Evolutionary conservation across 2,888 invertebrate species (phyloP).

Genomic region (Eurytoma californica): DNA sequence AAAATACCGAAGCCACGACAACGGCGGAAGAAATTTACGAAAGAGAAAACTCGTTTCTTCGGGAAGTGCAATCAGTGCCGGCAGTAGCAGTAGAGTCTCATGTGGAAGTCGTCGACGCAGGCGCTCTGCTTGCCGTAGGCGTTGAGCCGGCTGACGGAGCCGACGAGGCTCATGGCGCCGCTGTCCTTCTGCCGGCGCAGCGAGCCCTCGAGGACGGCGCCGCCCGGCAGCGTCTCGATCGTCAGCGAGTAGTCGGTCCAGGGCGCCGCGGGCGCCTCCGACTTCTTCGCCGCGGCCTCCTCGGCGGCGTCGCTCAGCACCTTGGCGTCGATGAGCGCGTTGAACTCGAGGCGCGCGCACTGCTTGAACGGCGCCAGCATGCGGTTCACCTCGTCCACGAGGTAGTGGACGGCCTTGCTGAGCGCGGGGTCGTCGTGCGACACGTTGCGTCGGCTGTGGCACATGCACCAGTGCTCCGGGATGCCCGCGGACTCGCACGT

Average conservation of each 20-base stretch:
- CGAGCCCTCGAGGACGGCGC: slow-evolving; percentile 88
- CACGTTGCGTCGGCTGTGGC: slow-evolving; percentile 82
- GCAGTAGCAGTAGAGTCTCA: slow-evolving; percentile 89
- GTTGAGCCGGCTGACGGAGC: slow-evolving; percentile 86
- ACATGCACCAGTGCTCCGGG: slow-evolving; percentile 91
- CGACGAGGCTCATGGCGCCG: slow-evolving; percentile 77
- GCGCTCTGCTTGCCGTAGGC: slow-evolving; percentile 88
- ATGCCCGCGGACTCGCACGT: slow-evolving; percentile 88
- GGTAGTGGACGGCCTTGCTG: slow-evolving; percentile 78
- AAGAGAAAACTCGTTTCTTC: no score
- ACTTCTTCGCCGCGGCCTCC: not conserved
- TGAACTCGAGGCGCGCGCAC: slow-evolving; percentile 81
- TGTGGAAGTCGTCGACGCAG: slow-evolving; percentile 84
- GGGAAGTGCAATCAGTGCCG: slow-evolving; percentile 9
- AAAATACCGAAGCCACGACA: no score
- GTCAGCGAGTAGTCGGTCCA: slow-evolving; percentile 81
- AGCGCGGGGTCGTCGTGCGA: slow-evolving; percentile 77
- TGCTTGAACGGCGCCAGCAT: slow-evolving; percentile 79
- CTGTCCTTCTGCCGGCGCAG: slow-evolving; percentile 76
- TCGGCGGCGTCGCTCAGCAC: slow-evolving; percentile 69
- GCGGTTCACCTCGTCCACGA: slow-evolving; percentile 82
- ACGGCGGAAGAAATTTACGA: no score
- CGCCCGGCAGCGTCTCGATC: slow-evolving; percentile 81
- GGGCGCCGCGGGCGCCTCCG: slow-evolving; percentile 64
- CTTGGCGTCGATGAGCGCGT: slow-evolving; percentile 81